Evolutionary conservation across 2,113 vertebrate genomes (phyloP).

Genomic region (Scomber colias): DNA sequence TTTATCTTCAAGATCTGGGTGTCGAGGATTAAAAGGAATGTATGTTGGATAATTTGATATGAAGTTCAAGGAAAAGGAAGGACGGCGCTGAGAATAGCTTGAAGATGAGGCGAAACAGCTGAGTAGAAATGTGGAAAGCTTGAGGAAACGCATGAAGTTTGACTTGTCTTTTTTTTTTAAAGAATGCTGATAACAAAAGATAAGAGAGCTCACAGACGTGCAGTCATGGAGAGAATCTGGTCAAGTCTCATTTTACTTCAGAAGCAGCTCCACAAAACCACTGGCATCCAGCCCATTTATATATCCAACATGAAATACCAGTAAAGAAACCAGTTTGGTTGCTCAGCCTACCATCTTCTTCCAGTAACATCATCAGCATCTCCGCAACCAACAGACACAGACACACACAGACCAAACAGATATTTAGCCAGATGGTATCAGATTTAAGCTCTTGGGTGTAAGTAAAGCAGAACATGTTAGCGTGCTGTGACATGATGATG

Average conservation of each 20-base stretch:
- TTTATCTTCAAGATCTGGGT: slow-evolving; percentile 19
- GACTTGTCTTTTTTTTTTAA: neutral
- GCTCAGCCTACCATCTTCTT: slow-evolving; percentile 9
- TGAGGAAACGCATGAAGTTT: neutral
- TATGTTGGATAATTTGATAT: neutral
- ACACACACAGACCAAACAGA: slow-evolving; percentile 47
- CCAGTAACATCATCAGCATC: slow-evolving; percentile 15
- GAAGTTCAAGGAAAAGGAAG: neutral
- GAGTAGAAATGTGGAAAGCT: neutral
- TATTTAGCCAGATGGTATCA: slow-evolving; percentile 42
- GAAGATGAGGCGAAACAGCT: neutral
- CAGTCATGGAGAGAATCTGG: neutral
- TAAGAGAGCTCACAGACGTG: neutral
- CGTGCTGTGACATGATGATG: slow-evolving; percentile 62
- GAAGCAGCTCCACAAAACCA: slow-evolving; percentile 3
- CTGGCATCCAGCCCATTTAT: neutral
- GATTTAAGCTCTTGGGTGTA: slow-evolving; percentile 56
- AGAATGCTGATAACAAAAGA: neutral
- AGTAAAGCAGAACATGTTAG: slow-evolving; percentile 53
- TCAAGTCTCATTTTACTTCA: slow-evolving; percentile 4
- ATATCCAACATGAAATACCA: neutral
- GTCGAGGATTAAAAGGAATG: neutral
- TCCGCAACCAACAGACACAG: slow-evolving; percentile 8
- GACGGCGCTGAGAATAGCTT: neutral
- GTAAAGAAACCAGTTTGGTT: slow-evolving; percentile 2